Evolutionary conservation across 2,797 vertebrate species (phyloP).

Genomic region (Lagorchestes hirsutus): DNA sequence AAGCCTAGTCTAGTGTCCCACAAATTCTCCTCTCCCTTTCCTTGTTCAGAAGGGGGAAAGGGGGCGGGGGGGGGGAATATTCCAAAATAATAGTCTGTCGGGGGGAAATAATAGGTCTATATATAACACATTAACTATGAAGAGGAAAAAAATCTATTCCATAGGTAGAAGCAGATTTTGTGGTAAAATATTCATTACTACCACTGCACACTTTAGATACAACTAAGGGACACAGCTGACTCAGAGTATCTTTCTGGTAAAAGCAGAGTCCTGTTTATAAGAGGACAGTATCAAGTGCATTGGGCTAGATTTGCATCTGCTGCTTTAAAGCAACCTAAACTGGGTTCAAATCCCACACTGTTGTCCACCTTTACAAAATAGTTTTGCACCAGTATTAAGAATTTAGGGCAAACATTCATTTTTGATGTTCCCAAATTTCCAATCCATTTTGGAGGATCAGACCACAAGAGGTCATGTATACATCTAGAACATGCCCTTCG

Average conservation of each 20-base stretch:
- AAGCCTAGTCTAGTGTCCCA: not conserved
- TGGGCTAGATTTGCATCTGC: not conserved
- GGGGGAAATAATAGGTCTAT: not conserved
- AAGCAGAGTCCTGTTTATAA: accelerated
- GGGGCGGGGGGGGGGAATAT: not conserved
- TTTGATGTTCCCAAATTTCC: not conserved
- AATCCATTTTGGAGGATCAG: not conserved
- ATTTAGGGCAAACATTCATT: not conserved
- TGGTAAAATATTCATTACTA: not conserved
- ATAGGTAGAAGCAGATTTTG: accelerated
- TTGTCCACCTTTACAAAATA: not conserved
- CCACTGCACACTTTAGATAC: not conserved
- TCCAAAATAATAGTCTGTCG: not conserved
- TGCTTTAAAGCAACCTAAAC: not conserved
- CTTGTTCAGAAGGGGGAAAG: conserved; percentile 1
- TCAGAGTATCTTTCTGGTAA: not conserved
- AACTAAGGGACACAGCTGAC: not conserved
- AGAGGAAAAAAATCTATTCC: not conserved
- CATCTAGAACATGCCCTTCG: not conserved
- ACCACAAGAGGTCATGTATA: not conserved
- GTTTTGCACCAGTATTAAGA: not conserved
- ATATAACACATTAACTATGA: accelerated
- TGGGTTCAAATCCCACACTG: not conserved
- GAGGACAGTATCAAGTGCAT: not conserved
- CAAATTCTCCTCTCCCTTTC: not conserved